Evolutionary conservation across 2,797 vertebrate species (phyloP), one percentile per base, ranked within the genome.

Genomic region (Margarornis squamiger): DNA sequence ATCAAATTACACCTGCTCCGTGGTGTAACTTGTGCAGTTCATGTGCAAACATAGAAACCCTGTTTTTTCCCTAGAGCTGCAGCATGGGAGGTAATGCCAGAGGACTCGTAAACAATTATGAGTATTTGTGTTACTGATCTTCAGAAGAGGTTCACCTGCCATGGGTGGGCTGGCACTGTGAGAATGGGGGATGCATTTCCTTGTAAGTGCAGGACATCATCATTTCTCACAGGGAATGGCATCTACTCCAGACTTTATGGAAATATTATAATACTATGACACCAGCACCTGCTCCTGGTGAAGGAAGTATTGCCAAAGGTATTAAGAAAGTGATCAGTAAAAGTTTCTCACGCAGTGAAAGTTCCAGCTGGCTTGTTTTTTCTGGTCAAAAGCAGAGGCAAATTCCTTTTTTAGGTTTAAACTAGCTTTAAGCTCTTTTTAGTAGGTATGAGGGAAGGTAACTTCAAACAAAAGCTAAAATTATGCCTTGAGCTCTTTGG

Each of bases 101-200:
- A 67, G 45, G 20, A 30, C 3, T 38, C 61, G 23, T 0, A 0
- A 75, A 51, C 23, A 7, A 24, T 78, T 66, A 32, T 0, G 2
- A 57, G 6, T 23, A 3, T 34, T 71, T 32, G 48, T 32, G 29
- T 67, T 41, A 43, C n/a, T 55, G 70, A 88, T 4, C 15, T 66
- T 30, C 58, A 45, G 74, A 46, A 73, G 16, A 72, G 30, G 52
- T 9, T 86, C 67, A 48, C 51, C n/a, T 62, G 3, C 36, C 48
- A 2, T 3, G 32, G 26, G 12, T 36, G 43, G 23, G 23, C 5
- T 73, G 52, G 77, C 41, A 16, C 3, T 32, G 7, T 51, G 62
- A 75, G 22, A 55, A 8, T 1, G 1, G 23, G 43, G 12, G 8
- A 22, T 59, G 39, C 36, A 38, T 45, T 29, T 89, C 19, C 48